Evolutionary conservation across 2,888 invertebrate species (phyloP).

Genomic region (Himalopsyche kuldschensis): DNA sequence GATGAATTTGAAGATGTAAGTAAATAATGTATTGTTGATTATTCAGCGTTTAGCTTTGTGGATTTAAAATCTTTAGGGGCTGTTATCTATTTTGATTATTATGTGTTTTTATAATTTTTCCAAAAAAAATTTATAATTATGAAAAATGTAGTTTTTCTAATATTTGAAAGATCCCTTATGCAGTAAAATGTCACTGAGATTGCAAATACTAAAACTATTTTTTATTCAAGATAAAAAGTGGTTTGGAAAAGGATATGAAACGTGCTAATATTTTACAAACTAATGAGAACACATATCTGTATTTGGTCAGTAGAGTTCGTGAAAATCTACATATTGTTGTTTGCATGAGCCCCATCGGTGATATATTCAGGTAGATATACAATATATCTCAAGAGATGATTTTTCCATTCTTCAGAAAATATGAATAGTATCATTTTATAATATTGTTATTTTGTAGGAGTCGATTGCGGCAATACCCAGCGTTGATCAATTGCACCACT

Average conservation of each 20-base stretch:
- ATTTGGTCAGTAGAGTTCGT: slow-evolving; percentile 76
- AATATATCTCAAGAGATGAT: background rate
- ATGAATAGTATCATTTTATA: background rate
- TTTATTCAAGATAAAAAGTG: slow-evolving; percentile 60
- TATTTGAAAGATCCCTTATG: no score
- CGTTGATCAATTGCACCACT: slow-evolving; percentile 83
- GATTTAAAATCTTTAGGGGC: no score
- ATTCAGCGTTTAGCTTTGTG: no score
- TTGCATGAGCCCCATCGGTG: slow-evolving; percentile 88
- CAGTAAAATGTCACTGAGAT: no score
- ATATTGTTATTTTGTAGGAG: slow-evolving; percentile 54
- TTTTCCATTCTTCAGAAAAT: background rate
- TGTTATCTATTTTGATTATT: no score
- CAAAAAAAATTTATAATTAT: no score
- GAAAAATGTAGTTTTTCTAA: no score
- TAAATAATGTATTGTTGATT: slow-evolving; percentile 38
- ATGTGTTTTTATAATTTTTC: no score
- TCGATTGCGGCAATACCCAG: slow-evolving; percentile 84
- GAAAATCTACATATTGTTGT: slow-evolving; percentile 78
- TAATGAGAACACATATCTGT: slow-evolving; percentile 71
- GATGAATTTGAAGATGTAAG: slow-evolving; percentile 88
- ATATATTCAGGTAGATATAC: slow-evolving; percentile 66
- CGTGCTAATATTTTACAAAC: slow-evolving; percentile 62
- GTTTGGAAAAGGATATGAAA: slow-evolving; percentile 61
- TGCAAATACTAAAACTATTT: slow-evolving; percentile 17